These are phyloP conservation scores for Macheiramphus alcinus DNA, from an alignment of 2,113 vertebrate species.

Conservation along the genomic window DNA sequence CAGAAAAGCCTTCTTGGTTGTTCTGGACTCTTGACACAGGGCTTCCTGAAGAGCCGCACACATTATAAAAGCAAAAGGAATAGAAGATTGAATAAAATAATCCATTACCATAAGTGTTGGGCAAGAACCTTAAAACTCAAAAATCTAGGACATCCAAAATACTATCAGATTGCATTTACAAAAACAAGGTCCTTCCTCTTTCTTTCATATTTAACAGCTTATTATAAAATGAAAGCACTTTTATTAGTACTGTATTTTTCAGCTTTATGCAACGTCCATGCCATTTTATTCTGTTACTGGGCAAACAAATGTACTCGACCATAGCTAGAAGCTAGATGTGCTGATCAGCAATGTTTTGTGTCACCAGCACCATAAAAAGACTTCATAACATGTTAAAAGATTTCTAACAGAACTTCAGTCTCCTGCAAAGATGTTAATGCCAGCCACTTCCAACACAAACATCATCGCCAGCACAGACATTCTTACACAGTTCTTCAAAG, in stretches of 20 bases:
- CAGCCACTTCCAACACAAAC: background rate
- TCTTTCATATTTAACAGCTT: background rate
- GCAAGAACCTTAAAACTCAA: background rate
- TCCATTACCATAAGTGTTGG: background rate
- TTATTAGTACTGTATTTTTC: slow-evolving; percentile 34
- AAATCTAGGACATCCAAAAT: background rate
- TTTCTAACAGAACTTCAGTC: background rate
- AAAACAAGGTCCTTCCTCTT: background rate
- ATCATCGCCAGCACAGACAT: background rate
- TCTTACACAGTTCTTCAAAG: background rate
- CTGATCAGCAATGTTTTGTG: slow-evolving; percentile 30
- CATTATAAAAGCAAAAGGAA: background rate
- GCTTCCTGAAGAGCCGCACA: background rate
- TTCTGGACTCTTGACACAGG: background rate
- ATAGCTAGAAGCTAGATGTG: slow-evolving; percentile 17
- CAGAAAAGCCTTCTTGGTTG: background rate
- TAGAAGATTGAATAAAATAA: background rate
- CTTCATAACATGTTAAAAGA: background rate
- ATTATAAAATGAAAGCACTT: background rate
- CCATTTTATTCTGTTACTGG: slow-evolving; percentile 51
- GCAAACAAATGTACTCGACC: slow-evolving; percentile 54
- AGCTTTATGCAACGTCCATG: slow-evolving; percentile 27
- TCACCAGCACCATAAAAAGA: background rate
- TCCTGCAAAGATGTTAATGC: background rate
- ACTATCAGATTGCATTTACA: background rate